These are phyloP conservation scores for Lochmaea capreae DNA, from an alignment of 2,888 invertebrate species.

Conservation along the genomic window DNA sequence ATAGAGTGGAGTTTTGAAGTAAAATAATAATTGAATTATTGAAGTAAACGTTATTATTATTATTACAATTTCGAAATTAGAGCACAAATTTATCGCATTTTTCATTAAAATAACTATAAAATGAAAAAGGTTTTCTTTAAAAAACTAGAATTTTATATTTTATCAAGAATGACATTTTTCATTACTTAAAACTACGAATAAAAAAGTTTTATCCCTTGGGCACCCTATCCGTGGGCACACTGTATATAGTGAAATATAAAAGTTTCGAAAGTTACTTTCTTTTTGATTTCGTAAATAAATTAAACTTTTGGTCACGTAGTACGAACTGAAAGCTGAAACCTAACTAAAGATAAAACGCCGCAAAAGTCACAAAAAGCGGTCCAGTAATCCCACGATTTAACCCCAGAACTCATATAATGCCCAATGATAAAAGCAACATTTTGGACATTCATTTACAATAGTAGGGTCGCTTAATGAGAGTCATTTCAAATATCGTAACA, in stretches of 20 bases:
- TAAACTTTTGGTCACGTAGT: constrained; percentile 29
- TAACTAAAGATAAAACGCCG: constrained; percentile 28
- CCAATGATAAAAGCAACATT: constrained; percentile 40
- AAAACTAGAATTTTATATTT: too few relatives aligned
- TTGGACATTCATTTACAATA: constrained; percentile 28
- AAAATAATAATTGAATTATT: too few relatives aligned
- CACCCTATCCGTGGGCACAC: too few relatives aligned
- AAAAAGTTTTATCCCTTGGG: too few relatives aligned
- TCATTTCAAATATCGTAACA: background rate
- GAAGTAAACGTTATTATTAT: too few relatives aligned
- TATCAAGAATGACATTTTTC: too few relatives aligned
- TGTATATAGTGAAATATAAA: background rate
- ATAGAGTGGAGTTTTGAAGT: too few relatives aligned
- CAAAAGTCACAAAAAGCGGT: constrained; percentile 32
- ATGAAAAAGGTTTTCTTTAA: too few relatives aligned
- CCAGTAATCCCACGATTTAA: constrained; percentile 38
- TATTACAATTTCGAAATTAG: too few relatives aligned
- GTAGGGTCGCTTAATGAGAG: constrained; percentile 6
- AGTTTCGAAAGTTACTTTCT: background rate
- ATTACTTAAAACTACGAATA: too few relatives aligned
- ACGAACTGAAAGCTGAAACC: constrained; percentile 15
- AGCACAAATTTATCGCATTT: too few relatives aligned
- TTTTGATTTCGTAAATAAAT: constrained; percentile 13
- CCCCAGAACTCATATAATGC: constrained; percentile 38
- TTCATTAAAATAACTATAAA: too few relatives aligned